These are phyloP conservation scores for Boulengeromyrus knoepffleri DNA, from an alignment of 2,113 vertebrate genomes.

Conservation along the genomic window DNA sequence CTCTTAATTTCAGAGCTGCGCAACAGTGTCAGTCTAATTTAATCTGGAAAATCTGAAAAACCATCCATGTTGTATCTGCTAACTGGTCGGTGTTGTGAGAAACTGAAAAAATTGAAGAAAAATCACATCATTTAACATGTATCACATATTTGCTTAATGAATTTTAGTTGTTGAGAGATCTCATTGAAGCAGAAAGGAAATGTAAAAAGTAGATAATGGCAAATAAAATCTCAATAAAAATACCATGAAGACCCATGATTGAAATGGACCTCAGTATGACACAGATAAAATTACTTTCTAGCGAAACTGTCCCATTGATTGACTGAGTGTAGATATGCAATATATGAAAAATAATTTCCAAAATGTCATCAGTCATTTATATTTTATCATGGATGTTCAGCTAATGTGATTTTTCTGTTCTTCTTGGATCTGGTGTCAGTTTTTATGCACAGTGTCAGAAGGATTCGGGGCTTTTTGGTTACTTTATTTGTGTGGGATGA, in stretches of 20 bases:
- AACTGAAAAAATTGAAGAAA: neutral
- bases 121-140: neutral
- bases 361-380: neutral
- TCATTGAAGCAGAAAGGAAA: neutral
- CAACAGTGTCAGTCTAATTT: neutral
- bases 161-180: neutral
- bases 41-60: neutral
- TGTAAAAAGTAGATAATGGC: neutral
- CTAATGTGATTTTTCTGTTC: neutral
- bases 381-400: neutral
- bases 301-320: neutral
- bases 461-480: neutral
- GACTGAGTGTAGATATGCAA: neutral
- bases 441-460: neutral
- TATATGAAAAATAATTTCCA: neutral
- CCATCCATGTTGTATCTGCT: neutral
- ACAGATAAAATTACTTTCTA: neutral
- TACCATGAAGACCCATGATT: neutral
- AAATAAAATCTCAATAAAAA: neutral
- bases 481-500: slow-evolving; percentile 11
- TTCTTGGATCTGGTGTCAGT: neutral
- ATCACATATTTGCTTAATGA: neutral
- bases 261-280: neutral
- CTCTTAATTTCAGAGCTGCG: neutral
- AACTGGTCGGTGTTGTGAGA: neutral